These are phyloP conservation scores for Diarsia dahlii DNA, from an alignment of 2,888 invertebrate genomes.

Conservation along the genomic window DNA sequence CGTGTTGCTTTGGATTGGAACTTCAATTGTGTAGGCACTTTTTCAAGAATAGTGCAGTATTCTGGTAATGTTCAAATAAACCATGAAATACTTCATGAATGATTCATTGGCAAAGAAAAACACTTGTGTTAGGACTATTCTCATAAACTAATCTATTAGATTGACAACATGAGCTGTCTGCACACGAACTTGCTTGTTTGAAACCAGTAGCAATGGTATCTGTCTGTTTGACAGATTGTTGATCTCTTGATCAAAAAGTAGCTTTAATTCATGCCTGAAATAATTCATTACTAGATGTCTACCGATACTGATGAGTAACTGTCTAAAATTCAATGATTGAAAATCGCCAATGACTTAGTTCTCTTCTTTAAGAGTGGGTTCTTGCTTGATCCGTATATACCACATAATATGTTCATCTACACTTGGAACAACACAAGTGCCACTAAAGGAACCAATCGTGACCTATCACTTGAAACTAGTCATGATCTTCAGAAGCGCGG, in stretches of 20 bases:
- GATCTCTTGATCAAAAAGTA: conserved; percentile 6
- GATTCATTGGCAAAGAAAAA: not conserved
- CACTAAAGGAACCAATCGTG: conserved; percentile 19
- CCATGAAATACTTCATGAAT: not conserved
- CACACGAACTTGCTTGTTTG: conserved; percentile 26
- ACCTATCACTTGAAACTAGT: conserved; percentile 22
- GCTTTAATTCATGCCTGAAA: conserved; percentile 10
- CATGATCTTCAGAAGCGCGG: conserved; percentile 27
- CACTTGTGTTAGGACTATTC: not conserved
- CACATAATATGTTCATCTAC: not conserved
- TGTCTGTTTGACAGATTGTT: conserved; percentile 18
- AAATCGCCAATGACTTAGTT: not conserved
- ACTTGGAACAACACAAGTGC: not conserved
- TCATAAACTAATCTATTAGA: conserved; percentile 16
- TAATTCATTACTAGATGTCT: not conserved
- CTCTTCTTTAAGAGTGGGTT: not conserved
- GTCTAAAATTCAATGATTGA: not conserved
- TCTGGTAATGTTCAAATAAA: not conserved
- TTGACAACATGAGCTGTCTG: conserved; percentile 14
- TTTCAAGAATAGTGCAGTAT: not conserved
- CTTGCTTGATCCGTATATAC: not conserved
- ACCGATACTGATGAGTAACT: conserved; percentile 2
- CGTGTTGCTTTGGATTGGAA: not conserved
- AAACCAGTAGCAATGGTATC: conserved; percentile 6
- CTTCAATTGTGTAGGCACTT: too few relatives aligned